Percentiles rank a stretch among this genome's conserved stretches.
Evolutionary conservation across 35 echinoderm and acorn worm genomes (phyloP).

Genomic region (Ophiothrix spiculata): DNA sequence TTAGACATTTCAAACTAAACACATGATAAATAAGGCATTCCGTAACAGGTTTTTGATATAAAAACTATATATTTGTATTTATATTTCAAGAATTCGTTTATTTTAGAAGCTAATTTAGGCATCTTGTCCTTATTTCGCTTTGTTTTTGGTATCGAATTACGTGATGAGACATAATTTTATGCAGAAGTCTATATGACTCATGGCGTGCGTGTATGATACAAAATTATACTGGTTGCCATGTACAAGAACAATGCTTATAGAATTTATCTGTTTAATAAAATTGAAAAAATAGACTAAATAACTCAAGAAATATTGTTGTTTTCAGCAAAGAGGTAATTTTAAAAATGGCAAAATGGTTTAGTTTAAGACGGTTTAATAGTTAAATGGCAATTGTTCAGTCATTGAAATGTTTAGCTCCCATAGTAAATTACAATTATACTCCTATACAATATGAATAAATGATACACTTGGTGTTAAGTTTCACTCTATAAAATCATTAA

Average conservation of each 20-base stretch:
- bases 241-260: not conserved
- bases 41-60: not conserved
- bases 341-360: too few relatives aligned
- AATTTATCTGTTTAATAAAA: not conserved
- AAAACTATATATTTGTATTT: not conserved
- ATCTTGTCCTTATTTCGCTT: too few relatives aligned
- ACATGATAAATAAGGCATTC: not conserved
- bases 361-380: too few relatives aligned
- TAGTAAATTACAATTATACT: too few relatives aligned
- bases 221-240: not conserved
- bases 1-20: not conserved
- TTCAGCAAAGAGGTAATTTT: too few relatives aligned
- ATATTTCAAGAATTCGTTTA: not conserved
- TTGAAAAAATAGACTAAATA: not conserved
- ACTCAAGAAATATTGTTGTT: too few relatives aligned
- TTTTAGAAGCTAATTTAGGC: not conserved
- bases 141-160: too few relatives aligned
- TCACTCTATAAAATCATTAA: too few relatives aligned
- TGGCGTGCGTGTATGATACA: not conserved
- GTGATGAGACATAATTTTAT: not conserved
- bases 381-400: too few relatives aligned
- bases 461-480: too few relatives aligned
- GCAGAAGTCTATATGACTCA: constrained; percentile 3
- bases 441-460: too few relatives aligned
- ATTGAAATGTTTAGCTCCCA: too few relatives aligned